Base-by-base conservation (phyloP, 2,113 vertebrate genomes). In the Glaucomys volans region DNA sequence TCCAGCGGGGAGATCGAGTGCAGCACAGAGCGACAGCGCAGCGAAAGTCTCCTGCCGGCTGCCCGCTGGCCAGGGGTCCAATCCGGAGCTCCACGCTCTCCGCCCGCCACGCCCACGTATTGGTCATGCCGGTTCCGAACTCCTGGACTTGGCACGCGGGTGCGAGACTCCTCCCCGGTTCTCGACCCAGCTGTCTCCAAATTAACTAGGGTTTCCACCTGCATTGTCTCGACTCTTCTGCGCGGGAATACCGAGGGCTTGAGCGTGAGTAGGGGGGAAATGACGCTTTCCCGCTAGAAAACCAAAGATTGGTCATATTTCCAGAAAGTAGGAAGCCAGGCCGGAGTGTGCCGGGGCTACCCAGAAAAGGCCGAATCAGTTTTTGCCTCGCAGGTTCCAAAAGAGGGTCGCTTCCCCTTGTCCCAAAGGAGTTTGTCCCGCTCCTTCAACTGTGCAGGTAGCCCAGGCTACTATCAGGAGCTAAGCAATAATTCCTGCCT, bases 21-120 rank as follows among this genome's bases (percentile, higher is more conserved):
- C 5, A 1, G 3, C 5, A 0, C 4, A 0, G 3, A 3, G 8
- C 20, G 2, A 17, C 20, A 2, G 35, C 2, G 4, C 28, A 0
- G 2, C 14, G 35, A 81, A 59, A 1, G 54, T 57, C 54, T 18
- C 32, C 52, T 30, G 59, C 5, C 6, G 11, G 86, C 77, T 44
- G 40, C 80, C 80, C 84, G n/a, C 62, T 2, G 12, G 28, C 32
- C 66, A 17, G 32, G 5, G 32, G 32, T 17, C 66, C 66, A 67
- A 67, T 17, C 35, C 35, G 32, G 14, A 13, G 14, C 32, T 14
- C 12, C 11, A 9, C 4, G 66, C 66, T 2, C 32, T 32, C 32
- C 1, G 30, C 66, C 14, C 32, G 32, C 66, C 30, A 32, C 66
- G 66, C 66, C 66, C 66, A 32, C 66, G 24, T 28, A 28, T 62